Percentiles rank a stretch among this genome's conserved stretches.
phyloP scores from a whole-genome alignment of 2,888 invertebrate genomes.

The Nephrotoma appendiculata region DNA sequence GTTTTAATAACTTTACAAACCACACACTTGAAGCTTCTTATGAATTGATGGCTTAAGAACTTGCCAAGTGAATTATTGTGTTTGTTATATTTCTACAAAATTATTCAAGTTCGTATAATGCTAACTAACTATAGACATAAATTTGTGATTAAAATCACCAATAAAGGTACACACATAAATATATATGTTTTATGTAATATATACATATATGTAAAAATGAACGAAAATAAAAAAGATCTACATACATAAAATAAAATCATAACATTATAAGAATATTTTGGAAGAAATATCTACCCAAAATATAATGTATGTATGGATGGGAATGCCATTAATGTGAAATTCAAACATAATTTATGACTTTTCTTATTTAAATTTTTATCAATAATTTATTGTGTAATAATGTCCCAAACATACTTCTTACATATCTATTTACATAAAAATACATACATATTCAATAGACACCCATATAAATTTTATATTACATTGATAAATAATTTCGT shows the following conservation, averaged over 20 bases:
- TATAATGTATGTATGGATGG: neutral
- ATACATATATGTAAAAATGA: neutral
- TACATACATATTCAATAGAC: neutral
- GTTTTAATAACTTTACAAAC: no score
- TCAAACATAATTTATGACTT: neutral
- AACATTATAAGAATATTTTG: neutral
- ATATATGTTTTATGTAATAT: neutral
- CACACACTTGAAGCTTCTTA: no score
- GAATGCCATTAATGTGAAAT: neutral
- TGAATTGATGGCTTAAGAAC: no score
- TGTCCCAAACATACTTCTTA: neutral
- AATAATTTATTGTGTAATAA: neutral
- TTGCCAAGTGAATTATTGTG: no score
- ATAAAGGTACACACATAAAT: neutral
- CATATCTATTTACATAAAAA: neutral
- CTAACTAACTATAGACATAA: no score
- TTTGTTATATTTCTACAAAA: no score
- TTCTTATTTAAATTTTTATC: neutral
- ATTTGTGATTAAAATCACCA: neutral
- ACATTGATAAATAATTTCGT: neutral
- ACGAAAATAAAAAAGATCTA: neutral
- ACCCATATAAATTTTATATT: neutral
- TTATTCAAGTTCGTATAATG: no score
- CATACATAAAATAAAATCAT: neutral
- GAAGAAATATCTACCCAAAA: neutral